Percentiles rank a stretch among this genome's conserved stretches.
phyloP scores from a whole-genome alignment of 1,140 invertebrate species.

The Ridgeia piscesae region DNA sequence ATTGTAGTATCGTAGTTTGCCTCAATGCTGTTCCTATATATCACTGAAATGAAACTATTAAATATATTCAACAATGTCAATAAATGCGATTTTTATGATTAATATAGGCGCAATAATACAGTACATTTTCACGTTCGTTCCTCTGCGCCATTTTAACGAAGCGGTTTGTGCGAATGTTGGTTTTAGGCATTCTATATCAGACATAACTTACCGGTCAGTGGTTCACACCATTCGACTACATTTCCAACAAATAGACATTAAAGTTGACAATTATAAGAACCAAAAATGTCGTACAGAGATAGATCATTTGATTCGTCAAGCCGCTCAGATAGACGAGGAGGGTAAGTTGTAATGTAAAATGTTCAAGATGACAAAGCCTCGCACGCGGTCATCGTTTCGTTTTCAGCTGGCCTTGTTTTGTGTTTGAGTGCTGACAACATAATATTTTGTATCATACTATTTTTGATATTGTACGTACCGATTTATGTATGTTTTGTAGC shows the following conservation, averaged over 20 bases:
- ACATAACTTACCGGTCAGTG: neutral
- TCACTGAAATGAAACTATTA: neutral
- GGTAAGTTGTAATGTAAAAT: slow-evolving; percentile 14
- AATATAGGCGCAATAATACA: neutral
- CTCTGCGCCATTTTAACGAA: neutral
- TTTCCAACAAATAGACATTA: neutral
- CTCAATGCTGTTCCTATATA: neutral
- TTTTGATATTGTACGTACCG: too few species aligned
- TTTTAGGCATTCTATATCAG: neutral
- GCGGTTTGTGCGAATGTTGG: neutral
- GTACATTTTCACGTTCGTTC: neutral
- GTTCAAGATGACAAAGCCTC: neutral
- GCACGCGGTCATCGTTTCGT: neutral
- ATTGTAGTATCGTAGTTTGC: neutral
- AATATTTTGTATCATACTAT: too few species aligned
- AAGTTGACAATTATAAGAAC: neutral
- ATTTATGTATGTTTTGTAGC: too few species aligned
- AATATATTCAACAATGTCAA: neutral
- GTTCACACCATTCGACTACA: neutral
- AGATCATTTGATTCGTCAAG: slow-evolving; percentile 44
- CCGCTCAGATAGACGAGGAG: slow-evolving; percentile 40
- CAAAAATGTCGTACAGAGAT: slow-evolving; percentile 46
- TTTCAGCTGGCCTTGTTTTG: too few species aligned
- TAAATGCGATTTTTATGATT: neutral
- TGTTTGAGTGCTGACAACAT: too few species aligned